Evolutionary conservation across 2,113 vertebrate genomes (phyloP).

Genomic region (Scopus umbretta): DNA sequence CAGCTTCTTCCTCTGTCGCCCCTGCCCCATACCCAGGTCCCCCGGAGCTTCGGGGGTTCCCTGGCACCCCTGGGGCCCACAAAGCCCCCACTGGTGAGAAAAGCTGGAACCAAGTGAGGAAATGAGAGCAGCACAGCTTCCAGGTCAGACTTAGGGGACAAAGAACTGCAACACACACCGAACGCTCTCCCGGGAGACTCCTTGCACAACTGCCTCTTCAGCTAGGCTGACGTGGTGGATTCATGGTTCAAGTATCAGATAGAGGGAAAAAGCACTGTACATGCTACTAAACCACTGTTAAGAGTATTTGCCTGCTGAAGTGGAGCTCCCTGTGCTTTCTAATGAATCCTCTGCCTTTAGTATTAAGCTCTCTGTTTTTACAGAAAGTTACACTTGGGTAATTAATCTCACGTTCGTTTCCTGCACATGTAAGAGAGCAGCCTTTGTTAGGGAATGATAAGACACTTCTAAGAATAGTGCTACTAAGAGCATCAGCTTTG

Average conservation of each 20-base stretch:
- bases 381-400: constrained; percentile 34
- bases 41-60: not conserved
- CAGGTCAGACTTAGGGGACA: not conserved
- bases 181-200: not conserved
- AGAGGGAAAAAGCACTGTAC: not conserved
- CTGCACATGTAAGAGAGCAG: constrained; percentile 42
- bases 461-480: constrained; percentile 67
- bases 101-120: not conserved
- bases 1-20: not conserved
- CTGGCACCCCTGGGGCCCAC: not conserved
- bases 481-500: constrained; percentile 27
- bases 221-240: not conserved
- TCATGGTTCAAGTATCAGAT: not conserved
- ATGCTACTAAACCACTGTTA: not conserved
- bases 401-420: constrained; percentile 59
- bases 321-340: not conserved
- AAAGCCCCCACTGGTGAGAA: not conserved
- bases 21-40: not conserved
- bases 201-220: constrained; percentile 2
- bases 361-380: constrained; percentile 39
- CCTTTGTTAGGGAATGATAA: constrained; percentile 68
- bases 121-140: not conserved
- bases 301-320: not conserved
- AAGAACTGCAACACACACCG: not conserved
- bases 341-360: constrained; percentile 35